phyloP scores from a whole-genome alignment of 2,113 vertebrate genomes.

The Aldabrachelys gigantea region DNA sequence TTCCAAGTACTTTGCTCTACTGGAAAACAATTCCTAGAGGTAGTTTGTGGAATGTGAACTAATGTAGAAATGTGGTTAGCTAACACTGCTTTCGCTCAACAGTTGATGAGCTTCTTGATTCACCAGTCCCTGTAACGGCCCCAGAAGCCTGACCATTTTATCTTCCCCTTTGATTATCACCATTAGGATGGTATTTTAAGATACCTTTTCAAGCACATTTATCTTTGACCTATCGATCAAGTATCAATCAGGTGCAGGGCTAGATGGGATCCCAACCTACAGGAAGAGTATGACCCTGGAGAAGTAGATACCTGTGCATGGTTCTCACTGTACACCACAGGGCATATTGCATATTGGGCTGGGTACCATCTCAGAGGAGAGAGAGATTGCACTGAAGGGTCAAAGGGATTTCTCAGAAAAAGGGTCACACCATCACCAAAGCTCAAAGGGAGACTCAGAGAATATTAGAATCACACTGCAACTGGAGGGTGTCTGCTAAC shows the following conservation, averaged over 20 bases:
- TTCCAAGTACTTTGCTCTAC: background rate
- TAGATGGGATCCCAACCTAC: background rate
- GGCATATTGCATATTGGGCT: accelerated
- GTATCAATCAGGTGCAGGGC: background rate
- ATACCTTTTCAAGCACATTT: background rate
- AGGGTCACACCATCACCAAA: constrained; percentile 14
- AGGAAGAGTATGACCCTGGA: background rate
- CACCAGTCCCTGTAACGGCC: accelerated
- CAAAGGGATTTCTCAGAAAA: background rate
- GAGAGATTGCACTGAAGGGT: background rate
- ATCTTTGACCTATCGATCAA: background rate
- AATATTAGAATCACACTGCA: background rate
- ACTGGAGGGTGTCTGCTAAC: background rate
- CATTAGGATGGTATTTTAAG: background rate
- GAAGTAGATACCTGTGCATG: background rate
- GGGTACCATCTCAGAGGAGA: background rate
- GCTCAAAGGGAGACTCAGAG: background rate
- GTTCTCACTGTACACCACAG: background rate
- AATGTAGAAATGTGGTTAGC: background rate
- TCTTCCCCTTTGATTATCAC: background rate
- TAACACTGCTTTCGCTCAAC: background rate
- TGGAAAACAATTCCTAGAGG: background rate
- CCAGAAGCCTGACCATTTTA: constrained; percentile 1
- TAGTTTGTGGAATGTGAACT: background rate
- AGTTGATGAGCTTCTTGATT: background rate